Conservation (phyloP, 1,140 invertebrate genomes). For the Lutraria rhynchaena region DNA sequence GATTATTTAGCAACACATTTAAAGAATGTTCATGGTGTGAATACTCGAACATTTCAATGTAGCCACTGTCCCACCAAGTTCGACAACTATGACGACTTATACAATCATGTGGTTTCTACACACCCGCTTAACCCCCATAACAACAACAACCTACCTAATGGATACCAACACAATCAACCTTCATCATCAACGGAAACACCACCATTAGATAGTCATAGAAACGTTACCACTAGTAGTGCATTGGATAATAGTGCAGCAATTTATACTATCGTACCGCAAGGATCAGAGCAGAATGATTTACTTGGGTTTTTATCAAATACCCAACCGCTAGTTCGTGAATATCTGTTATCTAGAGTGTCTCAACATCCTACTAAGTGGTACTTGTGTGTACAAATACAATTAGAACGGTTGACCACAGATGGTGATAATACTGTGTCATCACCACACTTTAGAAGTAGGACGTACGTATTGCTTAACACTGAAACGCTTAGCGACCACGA, state of each 20-base stretch:
- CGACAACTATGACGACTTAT: too few species aligned
- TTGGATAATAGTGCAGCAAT: not conserved
- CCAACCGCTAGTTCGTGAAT: not conserved
- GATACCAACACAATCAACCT: too few species aligned
- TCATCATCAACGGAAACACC: too few species aligned
- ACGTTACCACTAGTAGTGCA: too few species aligned
- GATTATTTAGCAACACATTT: not conserved
- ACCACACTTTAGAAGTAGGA: conserved; percentile 28
- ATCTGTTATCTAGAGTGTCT: not conserved
- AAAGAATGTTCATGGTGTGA: too few species aligned
- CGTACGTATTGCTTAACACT: not conserved
- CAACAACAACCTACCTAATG: too few species aligned
- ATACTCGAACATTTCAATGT: too few species aligned
- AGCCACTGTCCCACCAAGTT: too few species aligned
- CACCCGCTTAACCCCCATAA: too few species aligned
- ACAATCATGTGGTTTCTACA: too few species aligned
- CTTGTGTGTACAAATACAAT: conserved; percentile 15
- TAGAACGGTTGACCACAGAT: not conserved
- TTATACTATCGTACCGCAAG: not conserved
- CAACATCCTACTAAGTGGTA: conserved; percentile 1
- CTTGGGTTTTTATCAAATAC: conserved; percentile 5
- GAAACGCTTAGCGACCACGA: too few species aligned
- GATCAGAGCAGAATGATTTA: conserved; percentile 1
- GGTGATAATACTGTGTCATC: not conserved
- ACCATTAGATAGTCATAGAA: too few species aligned